Evolutionary conservation across 2,797 vertebrate genomes (phyloP), one percentile per base, ranked within the genome.

Genomic region (Zenarchopterus dispar): DNA sequence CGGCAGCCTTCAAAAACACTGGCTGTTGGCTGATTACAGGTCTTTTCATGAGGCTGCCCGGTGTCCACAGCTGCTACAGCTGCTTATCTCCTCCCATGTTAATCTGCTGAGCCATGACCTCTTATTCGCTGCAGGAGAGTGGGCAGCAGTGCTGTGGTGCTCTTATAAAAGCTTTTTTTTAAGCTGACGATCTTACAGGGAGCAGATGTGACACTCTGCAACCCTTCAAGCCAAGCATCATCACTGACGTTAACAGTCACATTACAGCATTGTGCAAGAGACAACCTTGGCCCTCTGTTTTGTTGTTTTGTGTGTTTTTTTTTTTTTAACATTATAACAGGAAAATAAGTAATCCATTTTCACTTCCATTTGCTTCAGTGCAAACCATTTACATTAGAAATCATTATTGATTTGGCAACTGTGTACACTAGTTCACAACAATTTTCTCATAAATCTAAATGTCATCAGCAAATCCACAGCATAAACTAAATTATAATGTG

Each of bases 61-160:
- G 36, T 39, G 18, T 65, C 68, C 74, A 62, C 77, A 85, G 77
- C 83, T 88, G 79, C 74, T 78, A 52, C 74, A 67, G 46, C 67
- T 72, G 81, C 84, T 88, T 86, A 89, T 88, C 81, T 84, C 67
- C 73, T n/a, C 73, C 72, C 46, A 62, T 57, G 76, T 72, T 90
- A 91, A 91, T 92, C 90, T 90, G 75, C 83, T 83, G 66, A 77
- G 84, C 82, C 78, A n/a, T 71, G 74, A 82, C 81, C 81, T 70
- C 60, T 67, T 85, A 84, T 86, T 78, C 77, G 60, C 67, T 80
- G 75, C 63, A 75, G 60, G 60, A 60, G 59, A 60, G 73, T 45
- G 67, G 66, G 39, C 58, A 67, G 66, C 55, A 70, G 47, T 15
- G 49, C 39, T 39, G 10, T n/a, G 2, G 43, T 41, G 49, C 63